Evolutionary conservation across 1,140 invertebrate genomes (phyloP), one percentile per base, ranked within the genome.

Genomic region (Rhizoglyphus robini): DNA sequence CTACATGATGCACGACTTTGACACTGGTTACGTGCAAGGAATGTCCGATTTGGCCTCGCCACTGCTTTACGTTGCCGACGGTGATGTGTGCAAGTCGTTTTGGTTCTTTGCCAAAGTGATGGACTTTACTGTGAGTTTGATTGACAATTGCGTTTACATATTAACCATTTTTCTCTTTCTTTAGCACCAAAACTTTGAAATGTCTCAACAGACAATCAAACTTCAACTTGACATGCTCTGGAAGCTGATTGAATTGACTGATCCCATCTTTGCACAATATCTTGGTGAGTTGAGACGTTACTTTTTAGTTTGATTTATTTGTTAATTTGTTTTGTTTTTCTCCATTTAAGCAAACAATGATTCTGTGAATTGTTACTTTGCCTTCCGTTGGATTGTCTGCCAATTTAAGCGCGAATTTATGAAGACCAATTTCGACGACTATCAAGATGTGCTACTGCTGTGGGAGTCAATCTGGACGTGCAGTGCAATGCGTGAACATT

Each of bases 101-200:
- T 99, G 96, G 96, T 96, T 92, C 76, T 99, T 99, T 78, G 92
- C 91, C 60, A 92, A 91, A n/a, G 91, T 97, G 68, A 98, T 99
- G 92, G 84, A 97, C 64, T 84, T 84, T 80, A 85, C 96, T 74
- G 90, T 93, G 76, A 83, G 80, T 81, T 67, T n/a, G n/a, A n/a
- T n/a, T n/a, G n/a, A n/a, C n/a, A 34, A 46, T 46, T 60, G n/a
- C 3, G 15, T 38, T 20, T 32, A 25, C 23, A 38, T 60, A 38
- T 38, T 46, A 11, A 27, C 13, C 2, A 2, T 46, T 8, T 47
- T 18, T 51, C n/a, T n/a, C 57, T n/a, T 51, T 41, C 36, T 60
- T 4, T 51, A 68, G 67, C 54, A 58, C 36, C 20, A 38, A 25
- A 69, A 69, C 47, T 69, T 69, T 68, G 68, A 69, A 41, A 58